A percentile compares a stretch with the other conserved stretches of the same genome.
These are phyloP conservation scores for Ceraclea dissimilis DNA, from an alignment of 2,888 invertebrate species.

Conservation along the genomic window DNA sequence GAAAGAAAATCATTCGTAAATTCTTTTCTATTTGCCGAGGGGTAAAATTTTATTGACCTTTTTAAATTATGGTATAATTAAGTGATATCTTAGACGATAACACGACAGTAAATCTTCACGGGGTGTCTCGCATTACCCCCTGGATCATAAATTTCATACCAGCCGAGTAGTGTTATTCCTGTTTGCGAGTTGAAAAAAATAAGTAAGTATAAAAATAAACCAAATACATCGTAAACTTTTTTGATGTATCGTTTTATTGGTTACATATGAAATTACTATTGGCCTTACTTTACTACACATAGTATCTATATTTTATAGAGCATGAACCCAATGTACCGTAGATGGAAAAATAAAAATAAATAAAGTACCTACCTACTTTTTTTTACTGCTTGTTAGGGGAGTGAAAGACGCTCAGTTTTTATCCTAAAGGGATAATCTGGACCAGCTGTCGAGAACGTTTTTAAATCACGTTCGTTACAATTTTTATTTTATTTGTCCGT, in stretches of 20 bases:
- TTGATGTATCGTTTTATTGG: constrained; percentile 26
- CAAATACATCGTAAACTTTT: constrained; percentile 24
- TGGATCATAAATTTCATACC: constrained; percentile 24
- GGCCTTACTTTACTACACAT: too few species aligned
- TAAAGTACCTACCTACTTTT: too few species aligned
- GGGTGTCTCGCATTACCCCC: constrained; percentile 9
- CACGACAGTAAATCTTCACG: constrained; percentile 17
- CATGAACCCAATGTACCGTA: too few species aligned
- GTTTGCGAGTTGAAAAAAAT: too few species aligned
- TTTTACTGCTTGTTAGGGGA: too few species aligned
- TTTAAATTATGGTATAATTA: constrained; percentile 22
- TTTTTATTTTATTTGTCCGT: too few species aligned
- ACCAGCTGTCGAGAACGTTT: too few species aligned
- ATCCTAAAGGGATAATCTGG: too few species aligned
- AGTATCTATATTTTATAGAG: too few species aligned
- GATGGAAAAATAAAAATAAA: too few species aligned
- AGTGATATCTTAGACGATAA: constrained; percentile 20
- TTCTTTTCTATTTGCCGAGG: not conserved
- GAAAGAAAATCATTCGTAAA: not conserved
- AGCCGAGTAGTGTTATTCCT: constrained; percentile 5
- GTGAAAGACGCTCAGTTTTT: too few species aligned
- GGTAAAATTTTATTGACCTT: constrained; percentile 16
- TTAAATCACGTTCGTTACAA: too few species aligned
- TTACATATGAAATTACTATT: constrained; percentile 22
- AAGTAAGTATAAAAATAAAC: not conserved